These are phyloP conservation scores for Apocheima hispidaria DNA, from an alignment of 2,888 invertebrate genomes.

Conservation along the genomic window DNA sequence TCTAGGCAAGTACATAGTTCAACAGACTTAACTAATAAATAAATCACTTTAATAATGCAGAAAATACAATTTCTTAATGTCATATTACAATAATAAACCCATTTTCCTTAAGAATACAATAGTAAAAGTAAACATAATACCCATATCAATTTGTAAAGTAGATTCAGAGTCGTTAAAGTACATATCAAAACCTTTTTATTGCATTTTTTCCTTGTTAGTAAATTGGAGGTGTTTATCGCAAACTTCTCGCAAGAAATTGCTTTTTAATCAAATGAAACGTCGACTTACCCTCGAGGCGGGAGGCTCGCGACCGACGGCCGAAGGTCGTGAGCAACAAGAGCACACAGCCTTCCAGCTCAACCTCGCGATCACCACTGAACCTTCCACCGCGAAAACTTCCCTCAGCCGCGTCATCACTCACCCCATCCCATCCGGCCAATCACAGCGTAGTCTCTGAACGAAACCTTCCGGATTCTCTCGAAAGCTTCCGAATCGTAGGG, in stretches of 20 bases:
- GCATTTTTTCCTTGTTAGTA: slow-evolving; percentile 28
- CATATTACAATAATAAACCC: slow-evolving; percentile 11
- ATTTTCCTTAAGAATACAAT: slow-evolving; percentile 24
- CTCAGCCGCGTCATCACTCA: slow-evolving; percentile 80
- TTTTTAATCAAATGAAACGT: slow-evolving; percentile 83
- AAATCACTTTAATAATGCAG: background rate
- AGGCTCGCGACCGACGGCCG: slow-evolving; percentile 55
- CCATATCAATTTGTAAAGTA: slow-evolving; percentile 26
- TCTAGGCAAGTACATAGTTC: background rate
- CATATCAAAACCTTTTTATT: slow-evolving; percentile 16
- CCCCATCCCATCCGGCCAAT: slow-evolving; percentile 77
- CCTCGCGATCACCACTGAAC: slow-evolving; percentile 79
- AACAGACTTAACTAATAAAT: background rate
- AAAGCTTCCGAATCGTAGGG: slow-evolving; percentile 66
- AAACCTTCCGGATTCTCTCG: slow-evolving; percentile 69
- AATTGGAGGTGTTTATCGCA: slow-evolving; percentile 53
- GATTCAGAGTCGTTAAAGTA: slow-evolving; percentile 22
- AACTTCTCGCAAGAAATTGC: slow-evolving; percentile 78
- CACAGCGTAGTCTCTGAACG: slow-evolving; percentile 55
- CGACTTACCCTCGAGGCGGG: slow-evolving; percentile 80
- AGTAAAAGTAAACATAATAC: background rate
- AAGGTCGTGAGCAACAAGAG: slow-evolving; percentile 64
- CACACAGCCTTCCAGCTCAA: slow-evolving; percentile 72
- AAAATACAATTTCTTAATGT: slow-evolving; percentile 1
- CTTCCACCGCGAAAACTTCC: slow-evolving; percentile 83